Conservation (phyloP, 1,140 invertebrate genomes). For the Schmidtea mediterranea region DNA sequence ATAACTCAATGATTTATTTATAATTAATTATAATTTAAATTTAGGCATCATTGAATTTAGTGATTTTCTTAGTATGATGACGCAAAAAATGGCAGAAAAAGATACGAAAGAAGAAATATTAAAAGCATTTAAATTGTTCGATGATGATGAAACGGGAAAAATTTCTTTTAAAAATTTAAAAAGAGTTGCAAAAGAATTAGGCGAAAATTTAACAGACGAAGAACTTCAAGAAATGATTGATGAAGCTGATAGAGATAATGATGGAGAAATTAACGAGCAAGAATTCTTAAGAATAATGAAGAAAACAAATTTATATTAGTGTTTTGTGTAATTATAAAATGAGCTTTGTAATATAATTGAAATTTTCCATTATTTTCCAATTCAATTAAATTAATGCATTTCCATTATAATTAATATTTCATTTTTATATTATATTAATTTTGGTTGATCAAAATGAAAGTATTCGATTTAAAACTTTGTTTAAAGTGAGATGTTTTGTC, state of each 20-base stretch:
- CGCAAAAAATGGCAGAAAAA: constrained; percentile 74
- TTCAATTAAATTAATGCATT: too few relatives aligned
- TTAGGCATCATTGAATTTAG: constrained; percentile 41
- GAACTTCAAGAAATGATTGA: constrained; percentile 90
- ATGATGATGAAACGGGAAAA: constrained; percentile 70
- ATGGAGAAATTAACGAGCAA: constrained; percentile 75
- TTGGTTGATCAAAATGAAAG: too few relatives aligned
- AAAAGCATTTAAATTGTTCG: constrained; percentile 78
- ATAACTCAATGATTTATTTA: too few relatives aligned
- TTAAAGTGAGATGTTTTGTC: too few relatives aligned
- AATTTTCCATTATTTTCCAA: too few relatives aligned
- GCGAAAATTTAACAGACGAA: constrained; percentile 76
- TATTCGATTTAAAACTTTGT: too few relatives aligned
- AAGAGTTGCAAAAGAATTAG: constrained; percentile 66
- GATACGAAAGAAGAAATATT: constrained; percentile 79
- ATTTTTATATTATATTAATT: too few relatives aligned
- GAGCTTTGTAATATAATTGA: too few relatives aligned
- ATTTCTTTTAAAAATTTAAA: constrained; percentile 86
- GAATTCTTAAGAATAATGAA: constrained; percentile 90
- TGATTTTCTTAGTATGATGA: constrained; percentile 68
- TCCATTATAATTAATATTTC: too few relatives aligned
- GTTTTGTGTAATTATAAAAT: not conserved
- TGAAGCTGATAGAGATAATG: constrained; percentile 76
- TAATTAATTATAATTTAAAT: not conserved
- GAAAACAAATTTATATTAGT: constrained; percentile 68